These are phyloP conservation scores for Malthinus seriepunctatus DNA, from an alignment of 2,888 invertebrate genomes.

Conservation along the genomic window DNA sequence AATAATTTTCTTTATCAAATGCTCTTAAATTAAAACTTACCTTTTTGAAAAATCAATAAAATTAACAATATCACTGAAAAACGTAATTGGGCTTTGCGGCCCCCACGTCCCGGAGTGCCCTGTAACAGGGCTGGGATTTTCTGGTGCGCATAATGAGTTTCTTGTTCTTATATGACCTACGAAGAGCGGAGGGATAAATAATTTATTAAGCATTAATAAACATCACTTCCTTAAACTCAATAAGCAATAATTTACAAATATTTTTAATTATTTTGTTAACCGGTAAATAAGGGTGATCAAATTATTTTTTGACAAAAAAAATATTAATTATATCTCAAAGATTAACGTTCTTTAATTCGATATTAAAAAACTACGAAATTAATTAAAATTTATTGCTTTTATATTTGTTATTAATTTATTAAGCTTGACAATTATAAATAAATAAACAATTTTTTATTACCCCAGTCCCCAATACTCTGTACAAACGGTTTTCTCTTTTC, in stretches of 20 bases:
- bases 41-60: constrained; percentile 1
- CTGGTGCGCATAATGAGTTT: constrained; percentile 27
- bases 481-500: too few species aligned
- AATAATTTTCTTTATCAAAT: neutral
- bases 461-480: too few species aligned
- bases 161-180: constrained; percentile 34
- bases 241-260: constrained; percentile 12
- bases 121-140: constrained; percentile 43
- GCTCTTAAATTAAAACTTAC: neutral
- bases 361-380: neutral
- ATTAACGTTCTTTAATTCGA: neutral
- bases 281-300: neutral
- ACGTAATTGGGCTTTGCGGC: constrained; percentile 30
- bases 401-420: too few species aligned
- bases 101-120: constrained; percentile 39
- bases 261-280: constrained; percentile 2
- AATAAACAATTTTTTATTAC: too few species aligned
- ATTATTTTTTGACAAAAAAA: neutral
- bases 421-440: too few species aligned
- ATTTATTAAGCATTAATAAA: constrained; percentile 25
- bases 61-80: neutral
- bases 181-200: constrained; percentile 29
- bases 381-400: too few species aligned
- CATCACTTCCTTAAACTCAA: constrained; percentile 23
- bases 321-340: neutral